Percentiles rank a stretch among this genome's conserved stretches.
phyloP scores from a whole-genome alignment of 2,113 vertebrate genomes.

The Nestor notabilis region DNA sequence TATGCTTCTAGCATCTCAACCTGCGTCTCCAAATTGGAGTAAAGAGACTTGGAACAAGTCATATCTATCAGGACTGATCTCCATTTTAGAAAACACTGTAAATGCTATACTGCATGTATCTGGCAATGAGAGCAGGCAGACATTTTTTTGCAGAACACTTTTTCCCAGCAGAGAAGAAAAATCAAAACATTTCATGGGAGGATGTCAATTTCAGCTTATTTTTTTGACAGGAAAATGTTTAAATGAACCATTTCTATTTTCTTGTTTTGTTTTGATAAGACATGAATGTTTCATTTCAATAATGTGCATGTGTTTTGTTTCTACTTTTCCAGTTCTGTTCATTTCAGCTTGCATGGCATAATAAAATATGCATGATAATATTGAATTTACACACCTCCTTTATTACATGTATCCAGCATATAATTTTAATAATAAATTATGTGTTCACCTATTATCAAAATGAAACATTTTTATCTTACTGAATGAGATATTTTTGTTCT shows the following conservation, averaged over 20 bases:
- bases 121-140: neutral
- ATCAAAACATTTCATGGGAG: neutral
- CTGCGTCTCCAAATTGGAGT: neutral
- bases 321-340: neutral
- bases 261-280: slow-evolving; percentile 1
- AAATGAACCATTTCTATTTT: slow-evolving; percentile 28
- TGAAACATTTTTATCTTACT: neutral
- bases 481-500: neutral
- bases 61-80: neutral
- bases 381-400: slow-evolving; percentile 8
- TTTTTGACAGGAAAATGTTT: neutral
- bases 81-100: neutral
- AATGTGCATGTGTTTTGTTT: neutral
- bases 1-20: rapidly evolving
- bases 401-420: neutral
- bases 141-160: neutral
- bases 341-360: neutral
- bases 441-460: neutral
- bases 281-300: slow-evolving; percentile 11
- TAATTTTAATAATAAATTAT: slow-evolving; percentile 27
- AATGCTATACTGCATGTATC: neutral
- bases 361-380: neutral
- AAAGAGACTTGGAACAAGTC: neutral
- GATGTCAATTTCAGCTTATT: neutral
- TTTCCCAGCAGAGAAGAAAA: neutral